Percentiles rank a stretch among this genome's conserved stretches.
Evolutionary conservation across 2,888 invertebrate genomes (phyloP).

Genomic region (Physocephala rufipes): DNA sequence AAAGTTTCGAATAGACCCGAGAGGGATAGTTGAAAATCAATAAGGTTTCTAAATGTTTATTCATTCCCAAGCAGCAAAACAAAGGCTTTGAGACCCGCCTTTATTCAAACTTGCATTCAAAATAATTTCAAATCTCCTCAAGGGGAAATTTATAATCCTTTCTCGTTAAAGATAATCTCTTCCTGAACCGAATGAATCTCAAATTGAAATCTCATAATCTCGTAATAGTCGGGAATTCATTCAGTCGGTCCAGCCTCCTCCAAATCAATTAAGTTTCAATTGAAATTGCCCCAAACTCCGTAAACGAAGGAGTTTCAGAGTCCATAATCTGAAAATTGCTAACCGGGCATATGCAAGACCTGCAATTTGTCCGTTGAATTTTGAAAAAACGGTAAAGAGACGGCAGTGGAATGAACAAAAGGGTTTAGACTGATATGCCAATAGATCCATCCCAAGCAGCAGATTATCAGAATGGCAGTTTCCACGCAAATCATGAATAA

Average conservation of each 20-base stretch:
- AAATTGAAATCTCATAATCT: background rate
- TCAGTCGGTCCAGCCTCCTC: background rate
- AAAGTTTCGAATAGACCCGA: too few species aligned
- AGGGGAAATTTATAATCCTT: background rate
- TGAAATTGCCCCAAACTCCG: background rate
- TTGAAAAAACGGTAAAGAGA: too few species aligned
- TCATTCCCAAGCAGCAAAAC: too few species aligned
- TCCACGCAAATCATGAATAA: constrained; percentile 57
- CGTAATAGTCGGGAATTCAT: background rate
- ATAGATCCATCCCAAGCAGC: constrained; percentile 28
- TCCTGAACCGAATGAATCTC: constrained; percentile 3
- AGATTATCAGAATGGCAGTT: constrained; percentile 35
- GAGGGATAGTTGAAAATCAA: too few species aligned
- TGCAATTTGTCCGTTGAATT: constrained; percentile 40
- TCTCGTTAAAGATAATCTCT: background rate
- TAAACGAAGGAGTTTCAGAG: constrained; percentile 21
- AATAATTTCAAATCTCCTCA: background rate
- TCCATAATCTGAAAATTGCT: constrained; percentile 48
- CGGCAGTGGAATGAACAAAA: constrained; percentile 32
- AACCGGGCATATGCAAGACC: constrained; percentile 43
- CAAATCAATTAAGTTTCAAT: constrained; percentile 31
- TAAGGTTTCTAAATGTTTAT: too few species aligned
- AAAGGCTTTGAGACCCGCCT: too few species aligned
- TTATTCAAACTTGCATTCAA: too few species aligned
- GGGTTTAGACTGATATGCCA: constrained; percentile 18